These are phyloP conservation scores for Lepidocyrtoides sp. DNA, from an alignment of 2,888 invertebrate genomes.

Conservation along the genomic window DNA sequence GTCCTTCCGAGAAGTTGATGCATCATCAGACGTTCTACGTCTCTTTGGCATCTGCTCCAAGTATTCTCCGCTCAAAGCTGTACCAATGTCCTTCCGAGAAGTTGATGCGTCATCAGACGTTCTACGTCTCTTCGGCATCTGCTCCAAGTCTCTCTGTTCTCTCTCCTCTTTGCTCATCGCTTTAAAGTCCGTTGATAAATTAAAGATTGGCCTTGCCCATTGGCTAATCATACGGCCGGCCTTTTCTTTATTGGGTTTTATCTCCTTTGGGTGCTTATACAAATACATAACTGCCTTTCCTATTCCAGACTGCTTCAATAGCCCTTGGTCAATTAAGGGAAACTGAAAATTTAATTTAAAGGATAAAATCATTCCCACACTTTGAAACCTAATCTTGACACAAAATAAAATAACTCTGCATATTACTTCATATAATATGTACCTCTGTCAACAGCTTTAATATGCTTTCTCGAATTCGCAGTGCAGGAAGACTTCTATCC, in stretches of 20 bases:
- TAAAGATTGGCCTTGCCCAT: conserved; percentile 99
- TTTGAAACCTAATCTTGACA: neutral
- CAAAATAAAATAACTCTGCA: neutral
- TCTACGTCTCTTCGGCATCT: conserved; percentile 90
- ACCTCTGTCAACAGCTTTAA: conserved; percentile 93
- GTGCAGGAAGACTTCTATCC: conserved; percentile 97
- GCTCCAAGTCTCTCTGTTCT: conserved; percentile 96
- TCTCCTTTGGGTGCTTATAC: conserved; percentile 99
- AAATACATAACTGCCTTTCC: conserved; percentile 99
- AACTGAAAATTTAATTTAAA: conserved; percentile 89
- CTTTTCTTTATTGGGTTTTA: conserved; percentile 95
- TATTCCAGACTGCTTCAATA: conserved; percentile 97
- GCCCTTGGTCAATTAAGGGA: conserved; percentile 95
- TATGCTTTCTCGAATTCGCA: conserved; percentile 96
- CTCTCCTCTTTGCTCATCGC: conserved; percentile 97
- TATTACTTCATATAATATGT: neutral
- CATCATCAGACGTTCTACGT: too few relatives aligned
- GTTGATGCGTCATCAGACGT: conserved; percentile 87
- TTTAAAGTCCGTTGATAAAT: conserved; percentile 97
- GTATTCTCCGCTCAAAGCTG: conserved; percentile 88
- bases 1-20: too few relatives aligned
- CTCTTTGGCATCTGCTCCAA: too few relatives aligned
- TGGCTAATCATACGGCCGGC: conserved; percentile 98
- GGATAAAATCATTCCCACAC: neutral
- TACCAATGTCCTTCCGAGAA: conserved; percentile 89